phyloP scores from a whole-genome alignment of 2,888 invertebrate genomes.

The Hoplodrina blanda region DNA sequence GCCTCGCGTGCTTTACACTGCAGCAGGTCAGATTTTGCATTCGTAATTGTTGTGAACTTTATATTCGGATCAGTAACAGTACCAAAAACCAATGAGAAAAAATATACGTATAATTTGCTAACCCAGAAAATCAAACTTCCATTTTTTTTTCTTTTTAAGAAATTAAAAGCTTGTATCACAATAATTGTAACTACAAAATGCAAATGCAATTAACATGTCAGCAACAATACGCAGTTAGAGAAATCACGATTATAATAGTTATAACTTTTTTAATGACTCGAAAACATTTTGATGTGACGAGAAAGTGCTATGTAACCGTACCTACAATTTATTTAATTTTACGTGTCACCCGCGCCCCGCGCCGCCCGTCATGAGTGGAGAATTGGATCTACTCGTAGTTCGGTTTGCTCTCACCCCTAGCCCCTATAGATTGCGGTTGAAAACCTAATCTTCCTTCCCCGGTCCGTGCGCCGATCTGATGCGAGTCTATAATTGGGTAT shows the following conservation, averaged over 20 bases:
- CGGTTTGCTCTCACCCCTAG: constrained; percentile 61
- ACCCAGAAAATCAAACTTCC: constrained; percentile 25
- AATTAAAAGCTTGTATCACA: constrained; percentile 18
- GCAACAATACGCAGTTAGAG: constrained; percentile 53
- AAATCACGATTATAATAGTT: constrained; percentile 51
- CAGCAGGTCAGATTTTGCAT: constrained; percentile 57
- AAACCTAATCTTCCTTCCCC: constrained; percentile 81
- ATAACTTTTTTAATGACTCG: constrained; percentile 49
- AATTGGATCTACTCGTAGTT: constrained; percentile 14
- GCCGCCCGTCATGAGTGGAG: constrained; percentile 45
- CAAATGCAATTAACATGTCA: constrained; percentile 55
- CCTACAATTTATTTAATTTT: constrained; percentile 52
- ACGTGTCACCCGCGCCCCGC: constrained; percentile 39
- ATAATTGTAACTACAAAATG: constrained; percentile 33
- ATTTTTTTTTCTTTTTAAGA: constrained; percentile 36
- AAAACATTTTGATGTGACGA: constrained; percentile 40
- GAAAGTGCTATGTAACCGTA: constrained; percentile 56
- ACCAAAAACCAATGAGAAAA: constrained; percentile 18
- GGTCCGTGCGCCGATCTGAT: constrained; percentile 73
- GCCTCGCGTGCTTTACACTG: constrained; percentile 57
- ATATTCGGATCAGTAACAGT: constrained; percentile 42
- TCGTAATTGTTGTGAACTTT: constrained; percentile 45
- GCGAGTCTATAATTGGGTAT: constrained; percentile 85
- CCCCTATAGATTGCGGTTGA: constrained; percentile 67
- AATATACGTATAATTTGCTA: constrained; percentile 26